phyloP scores from a whole-genome alignment of 2,888 invertebrate species.

The Molanna angustata region DNA sequence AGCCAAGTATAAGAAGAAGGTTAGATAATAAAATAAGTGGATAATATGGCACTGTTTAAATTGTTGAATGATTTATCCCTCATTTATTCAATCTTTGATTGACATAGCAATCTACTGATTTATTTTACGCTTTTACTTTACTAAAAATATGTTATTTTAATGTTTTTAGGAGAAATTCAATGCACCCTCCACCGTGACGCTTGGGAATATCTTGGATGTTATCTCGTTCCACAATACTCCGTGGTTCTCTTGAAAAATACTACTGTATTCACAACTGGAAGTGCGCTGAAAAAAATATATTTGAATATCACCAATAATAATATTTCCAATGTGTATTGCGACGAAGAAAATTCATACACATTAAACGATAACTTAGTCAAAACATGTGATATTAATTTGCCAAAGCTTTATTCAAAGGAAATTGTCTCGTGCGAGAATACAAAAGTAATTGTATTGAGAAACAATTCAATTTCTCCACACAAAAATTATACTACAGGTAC shows the following conservation, averaged over 20 bases:
- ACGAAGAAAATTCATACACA: conserved; percentile 32
- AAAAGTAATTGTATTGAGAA: conserved; percentile 20
- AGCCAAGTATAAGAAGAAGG: no score
- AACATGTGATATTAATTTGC: neutral
- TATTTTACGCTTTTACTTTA: neutral
- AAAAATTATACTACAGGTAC: no score
- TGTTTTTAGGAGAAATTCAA: conserved; percentile 42
- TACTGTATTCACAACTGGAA: conserved; percentile 37
- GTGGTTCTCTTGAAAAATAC: conserved; percentile 40
- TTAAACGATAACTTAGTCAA: conserved; percentile 9
- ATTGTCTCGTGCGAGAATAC: conserved; percentile 1
- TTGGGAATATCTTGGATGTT: conserved; percentile 39
- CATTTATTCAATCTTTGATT: neutral
- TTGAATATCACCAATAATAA: conserved; percentile 39
- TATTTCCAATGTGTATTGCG: conserved; percentile 39
- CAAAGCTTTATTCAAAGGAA: conserved; percentile 11
- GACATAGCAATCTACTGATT: neutral
- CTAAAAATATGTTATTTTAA: neutral
- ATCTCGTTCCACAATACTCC: conserved; percentile 37
- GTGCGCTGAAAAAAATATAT: conserved; percentile 35
- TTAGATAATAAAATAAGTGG: no score
- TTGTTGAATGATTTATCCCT: no score
- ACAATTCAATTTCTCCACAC: no score
- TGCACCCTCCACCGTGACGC: conserved; percentile 46
- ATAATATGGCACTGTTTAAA: no score